Evolutionary conservation across 2,888 invertebrate species (phyloP).

Genomic region (Carcina quercana): DNA sequence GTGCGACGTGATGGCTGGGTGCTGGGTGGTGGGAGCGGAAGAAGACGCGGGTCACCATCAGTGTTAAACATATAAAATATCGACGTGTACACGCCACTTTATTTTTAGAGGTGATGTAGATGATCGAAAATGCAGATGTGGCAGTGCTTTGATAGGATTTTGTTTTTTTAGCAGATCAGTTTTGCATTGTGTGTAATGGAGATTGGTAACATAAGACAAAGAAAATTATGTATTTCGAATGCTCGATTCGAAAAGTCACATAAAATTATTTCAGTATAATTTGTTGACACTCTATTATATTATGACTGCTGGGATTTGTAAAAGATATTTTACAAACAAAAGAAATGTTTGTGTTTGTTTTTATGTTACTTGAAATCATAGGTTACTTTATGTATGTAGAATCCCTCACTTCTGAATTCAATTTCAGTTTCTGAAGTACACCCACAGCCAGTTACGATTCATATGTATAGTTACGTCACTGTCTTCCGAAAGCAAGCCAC

Average conservation of each 20-base stretch:
- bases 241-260: too few relatives aligned
- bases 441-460: neutral
- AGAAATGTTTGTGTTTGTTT: neutral
- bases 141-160: conserved; percentile 3
- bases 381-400: neutral
- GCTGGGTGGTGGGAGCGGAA: too few relatives aligned
- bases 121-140: conserved; percentile 23
- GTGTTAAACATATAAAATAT: conserved; percentile 58
- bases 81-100: conserved; percentile 32
- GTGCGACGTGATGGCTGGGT: too few relatives aligned
- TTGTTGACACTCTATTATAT: neutral
- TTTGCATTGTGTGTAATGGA: neutral
- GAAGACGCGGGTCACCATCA: conserved; percentile 30
- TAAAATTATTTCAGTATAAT: neutral
- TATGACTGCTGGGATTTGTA: neutral
- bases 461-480: neutral
- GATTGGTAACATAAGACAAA: too few relatives aligned
- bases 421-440: neutral
- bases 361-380: neutral
- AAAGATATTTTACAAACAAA: neutral
- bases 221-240: too few relatives aligned
- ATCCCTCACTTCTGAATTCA: neutral
- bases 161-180: neutral
- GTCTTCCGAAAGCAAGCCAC: neutral
- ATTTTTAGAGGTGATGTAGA: conserved; percentile 40